phyloP scores from a whole-genome alignment of 2,113 vertebrate species.

The Lepidothrix coronata region DNA sequence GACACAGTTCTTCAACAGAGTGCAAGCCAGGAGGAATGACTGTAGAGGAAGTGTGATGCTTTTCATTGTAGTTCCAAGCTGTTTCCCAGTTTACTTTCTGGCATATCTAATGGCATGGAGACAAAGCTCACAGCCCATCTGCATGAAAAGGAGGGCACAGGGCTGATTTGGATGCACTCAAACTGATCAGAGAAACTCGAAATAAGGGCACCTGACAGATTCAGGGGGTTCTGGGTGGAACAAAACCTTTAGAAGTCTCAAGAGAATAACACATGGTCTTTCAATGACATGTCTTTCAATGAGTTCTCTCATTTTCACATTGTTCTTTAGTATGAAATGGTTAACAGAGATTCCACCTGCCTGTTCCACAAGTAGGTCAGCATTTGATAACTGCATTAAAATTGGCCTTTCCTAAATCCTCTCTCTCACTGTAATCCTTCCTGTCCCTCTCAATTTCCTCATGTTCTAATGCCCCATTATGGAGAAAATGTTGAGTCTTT shows the following conservation, averaged over 20 bases:
- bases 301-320: slow-evolving; percentile 35
- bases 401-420: slow-evolving; percentile 29
- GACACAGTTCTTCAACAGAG: background rate
- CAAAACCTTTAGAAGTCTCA: background rate
- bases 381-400: slow-evolving; percentile 53
- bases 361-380: slow-evolving; percentile 54
- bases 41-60: background rate
- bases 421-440: background rate
- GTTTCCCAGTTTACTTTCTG: background rate
- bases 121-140: background rate
- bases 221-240: background rate
- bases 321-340: slow-evolving; percentile 37
- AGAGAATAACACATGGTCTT: background rate
- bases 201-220: slow-evolving; percentile 11
- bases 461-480: background rate
- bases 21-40: background rate
- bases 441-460: slow-evolving; percentile 28
- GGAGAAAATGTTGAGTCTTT: background rate
- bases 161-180: background rate
- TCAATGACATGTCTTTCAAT: background rate
- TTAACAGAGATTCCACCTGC: slow-evolving; percentile 38
- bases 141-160: background rate
- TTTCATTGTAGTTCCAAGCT: background rate
- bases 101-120: background rate
- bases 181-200: background rate